Conservation (phyloP, 2,113 vertebrate species). For the Antennarius striatus region DNA sequence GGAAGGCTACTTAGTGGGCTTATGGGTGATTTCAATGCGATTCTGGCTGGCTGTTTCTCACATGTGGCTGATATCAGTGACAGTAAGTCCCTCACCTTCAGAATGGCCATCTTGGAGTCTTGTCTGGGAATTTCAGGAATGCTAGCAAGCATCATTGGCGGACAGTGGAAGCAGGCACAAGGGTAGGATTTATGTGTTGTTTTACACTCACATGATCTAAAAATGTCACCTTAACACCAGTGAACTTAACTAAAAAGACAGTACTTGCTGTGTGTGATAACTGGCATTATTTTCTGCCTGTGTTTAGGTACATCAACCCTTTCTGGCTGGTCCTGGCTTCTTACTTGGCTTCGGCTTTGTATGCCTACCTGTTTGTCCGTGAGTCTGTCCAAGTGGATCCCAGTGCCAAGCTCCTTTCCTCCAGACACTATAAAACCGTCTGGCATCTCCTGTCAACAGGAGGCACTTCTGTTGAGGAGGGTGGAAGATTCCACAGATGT, state of each 20-base stretch:
- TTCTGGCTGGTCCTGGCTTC: constrained; percentile 90
- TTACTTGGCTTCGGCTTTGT: constrained; percentile 82
- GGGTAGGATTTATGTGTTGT: constrained; percentile 68
- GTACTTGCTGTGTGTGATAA: background rate
- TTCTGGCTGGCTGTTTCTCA: constrained; percentile 89
- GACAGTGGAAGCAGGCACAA: constrained; percentile 86
- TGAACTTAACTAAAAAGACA: no score
- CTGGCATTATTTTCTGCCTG: background rate
- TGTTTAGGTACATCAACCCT: constrained; percentile 84
- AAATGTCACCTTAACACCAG: background rate
- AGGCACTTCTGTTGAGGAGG: constrained; percentile 27
- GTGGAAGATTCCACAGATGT: constrained; percentile 53
- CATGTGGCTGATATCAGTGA: constrained; percentile 86
- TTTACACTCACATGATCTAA: background rate
- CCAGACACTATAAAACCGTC: constrained; percentile 83
- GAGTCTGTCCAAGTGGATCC: constrained; percentile 83
- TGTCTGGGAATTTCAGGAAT: constrained; percentile 90
- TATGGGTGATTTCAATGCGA: constrained; percentile 85
- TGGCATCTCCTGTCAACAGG: constrained; percentile 77
- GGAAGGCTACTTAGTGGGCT: constrained; percentile 86
- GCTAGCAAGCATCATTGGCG: constrained; percentile 89
- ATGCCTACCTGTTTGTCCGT: constrained; percentile 82
- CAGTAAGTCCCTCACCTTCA: constrained; percentile 80
- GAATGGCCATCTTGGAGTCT: constrained; percentile 89
- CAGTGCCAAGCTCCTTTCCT: constrained; percentile 78